Evolutionary conservation across 2,888 invertebrate genomes (phyloP).

Genomic region (Formica aserva): DNA sequence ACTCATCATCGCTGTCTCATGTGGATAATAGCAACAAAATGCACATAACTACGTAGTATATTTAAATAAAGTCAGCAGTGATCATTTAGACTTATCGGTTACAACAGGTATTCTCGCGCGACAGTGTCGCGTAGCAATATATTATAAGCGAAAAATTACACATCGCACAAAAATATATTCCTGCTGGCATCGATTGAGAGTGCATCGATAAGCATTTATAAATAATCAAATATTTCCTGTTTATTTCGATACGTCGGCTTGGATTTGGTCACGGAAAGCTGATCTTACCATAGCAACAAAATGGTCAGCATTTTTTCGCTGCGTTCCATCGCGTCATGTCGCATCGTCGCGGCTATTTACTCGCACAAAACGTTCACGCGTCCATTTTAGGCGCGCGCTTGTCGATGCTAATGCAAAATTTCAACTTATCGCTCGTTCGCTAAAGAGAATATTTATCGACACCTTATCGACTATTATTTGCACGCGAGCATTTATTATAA

Average conservation of each 20-base stretch:
- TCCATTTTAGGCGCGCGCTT: constrained; percentile 33
- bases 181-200: background rate
- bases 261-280: constrained; percentile 35
- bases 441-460: constrained; percentile 62
- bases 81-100: constrained; percentile 8
- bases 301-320: constrained; percentile 39
- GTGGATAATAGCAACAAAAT: background rate
- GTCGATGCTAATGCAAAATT: constrained; percentile 59
- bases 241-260: constrained; percentile 11
- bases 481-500: constrained; percentile 31
- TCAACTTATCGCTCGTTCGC: constrained; percentile 55
- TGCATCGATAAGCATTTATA: constrained; percentile 43
- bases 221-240: constrained; percentile 23
- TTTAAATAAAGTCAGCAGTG: constrained; percentile 1
- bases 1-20: background rate
- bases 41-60: background rate
- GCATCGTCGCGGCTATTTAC: constrained; percentile 5
- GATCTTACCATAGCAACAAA: constrained; percentile 39
- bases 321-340: constrained; percentile 1
- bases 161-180: background rate
- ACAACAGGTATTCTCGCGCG: constrained; percentile 15
- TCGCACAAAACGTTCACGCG: constrained; percentile 30
- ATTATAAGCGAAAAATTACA: constrained; percentile 40
- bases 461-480: constrained; percentile 47
- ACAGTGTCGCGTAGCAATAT: background rate